Evolutionary conservation across 1,140 invertebrate genomes (phyloP).

Genomic region (Teleopsis dalmanni): DNA sequence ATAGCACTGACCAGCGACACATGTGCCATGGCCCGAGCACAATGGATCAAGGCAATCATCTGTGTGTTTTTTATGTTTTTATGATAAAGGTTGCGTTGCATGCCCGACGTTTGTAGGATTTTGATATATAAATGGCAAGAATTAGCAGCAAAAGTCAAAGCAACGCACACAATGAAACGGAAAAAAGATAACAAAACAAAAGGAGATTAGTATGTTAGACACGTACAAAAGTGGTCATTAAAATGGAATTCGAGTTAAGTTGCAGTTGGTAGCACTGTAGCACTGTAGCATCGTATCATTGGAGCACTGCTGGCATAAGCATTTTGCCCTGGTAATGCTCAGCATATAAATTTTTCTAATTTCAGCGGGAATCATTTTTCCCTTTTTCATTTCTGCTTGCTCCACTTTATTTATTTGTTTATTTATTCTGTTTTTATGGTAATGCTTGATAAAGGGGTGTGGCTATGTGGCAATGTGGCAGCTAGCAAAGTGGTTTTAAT

Average conservation of each 20-base stretch:
- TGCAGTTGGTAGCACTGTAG: too few relatives aligned
- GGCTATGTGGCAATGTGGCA: too few relatives aligned
- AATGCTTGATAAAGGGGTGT: too few relatives aligned
- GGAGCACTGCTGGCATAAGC: too few relatives aligned
- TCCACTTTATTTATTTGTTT: too few relatives aligned
- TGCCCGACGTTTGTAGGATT: not conserved
- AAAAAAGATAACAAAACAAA: not conserved
- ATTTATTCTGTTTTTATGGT: too few relatives aligned
- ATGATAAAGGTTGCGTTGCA: not conserved
- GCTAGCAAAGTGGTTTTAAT: too few relatives aligned
- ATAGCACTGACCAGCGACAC: slow-evolving; percentile 86
- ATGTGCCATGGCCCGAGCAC: slow-evolving; percentile 86
- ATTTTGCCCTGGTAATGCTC: too few relatives aligned
- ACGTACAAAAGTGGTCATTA: slow-evolving; percentile 44
- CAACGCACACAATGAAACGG: not conserved
- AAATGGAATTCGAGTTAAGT: slow-evolving; percentile 41
- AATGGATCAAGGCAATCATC: slow-evolving; percentile 79
- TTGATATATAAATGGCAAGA: not conserved
- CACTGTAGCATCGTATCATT: too few relatives aligned
- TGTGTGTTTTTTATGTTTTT: slow-evolving; percentile 31
- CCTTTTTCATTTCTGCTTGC: too few relatives aligned
- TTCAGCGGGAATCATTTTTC: too few relatives aligned
- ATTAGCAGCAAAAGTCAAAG: slow-evolving; percentile 3
- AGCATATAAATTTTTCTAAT: too few relatives aligned
- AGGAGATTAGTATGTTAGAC: slow-evolving; percentile 40